phyloP scores from a whole-genome alignment of 1,140 invertebrate genomes.

The Cecropterus lyciades region DNA sequence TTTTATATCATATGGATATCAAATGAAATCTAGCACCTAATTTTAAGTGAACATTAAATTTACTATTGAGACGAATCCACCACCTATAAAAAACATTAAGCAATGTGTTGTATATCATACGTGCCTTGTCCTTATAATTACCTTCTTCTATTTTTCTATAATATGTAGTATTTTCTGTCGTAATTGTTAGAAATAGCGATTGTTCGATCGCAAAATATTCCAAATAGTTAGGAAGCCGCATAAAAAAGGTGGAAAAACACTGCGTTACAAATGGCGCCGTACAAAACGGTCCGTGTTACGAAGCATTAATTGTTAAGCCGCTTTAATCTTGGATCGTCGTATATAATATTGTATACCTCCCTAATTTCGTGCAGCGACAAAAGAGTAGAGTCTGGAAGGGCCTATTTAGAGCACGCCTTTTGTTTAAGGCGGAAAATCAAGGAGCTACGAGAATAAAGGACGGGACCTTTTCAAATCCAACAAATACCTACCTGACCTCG shows the following conservation, averaged over 20 bases:
- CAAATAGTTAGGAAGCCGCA: no score
- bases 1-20: no score
- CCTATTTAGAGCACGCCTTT: conserved; percentile 56
- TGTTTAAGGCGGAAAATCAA: conserved; percentile 66
- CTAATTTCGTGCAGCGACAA: conserved; percentile 37
- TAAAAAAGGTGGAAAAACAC: neutral
- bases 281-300: conserved; percentile 12
- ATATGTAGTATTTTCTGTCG: no score
- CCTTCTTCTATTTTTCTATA: no score
- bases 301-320: conserved; percentile 22
- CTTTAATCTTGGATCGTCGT: conserved; percentile 1
- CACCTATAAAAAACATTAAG: no score
- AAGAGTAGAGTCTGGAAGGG: conserved; percentile 41
- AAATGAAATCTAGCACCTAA: no score
- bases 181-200: no score
- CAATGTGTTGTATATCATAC: no score
- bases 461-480: conserved; percentile 45
- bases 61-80: no score
- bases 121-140: no score
- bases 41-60: no score
- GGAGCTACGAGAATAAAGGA: conserved; percentile 51
- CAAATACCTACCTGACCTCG: conserved; percentile 33
- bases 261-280: conserved; percentile 1
- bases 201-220: no score
- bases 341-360: conserved; percentile 6